phyloP scores from a whole-genome alignment of 2,113 vertebrate species.

The Hoplias malabaricus region DNA sequence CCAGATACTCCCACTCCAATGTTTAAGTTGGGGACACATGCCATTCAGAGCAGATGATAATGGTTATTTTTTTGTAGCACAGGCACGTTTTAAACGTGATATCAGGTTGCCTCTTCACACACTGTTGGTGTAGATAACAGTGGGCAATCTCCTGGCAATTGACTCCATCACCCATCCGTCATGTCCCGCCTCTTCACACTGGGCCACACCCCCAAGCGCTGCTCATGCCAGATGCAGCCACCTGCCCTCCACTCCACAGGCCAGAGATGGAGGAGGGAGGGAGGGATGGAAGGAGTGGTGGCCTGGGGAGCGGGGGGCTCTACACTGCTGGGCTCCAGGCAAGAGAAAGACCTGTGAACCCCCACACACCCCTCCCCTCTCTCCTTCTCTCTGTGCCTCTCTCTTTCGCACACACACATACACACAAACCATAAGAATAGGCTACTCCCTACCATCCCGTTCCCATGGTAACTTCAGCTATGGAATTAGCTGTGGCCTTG shows the following conservation, averaged over 20 bases:
- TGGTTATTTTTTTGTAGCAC: not conserved
- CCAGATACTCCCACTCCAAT: no score
- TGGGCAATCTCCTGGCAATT: conserved; percentile 31
- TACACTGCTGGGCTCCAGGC: conserved; percentile 20
- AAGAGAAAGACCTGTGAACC: conserved; percentile 42
- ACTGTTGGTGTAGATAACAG: conserved; percentile 40
- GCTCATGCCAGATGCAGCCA: conserved; percentile 74
- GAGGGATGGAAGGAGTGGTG: conserved; percentile 57
- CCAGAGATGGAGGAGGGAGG: conserved; percentile 33
- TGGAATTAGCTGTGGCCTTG: conserved; percentile 41
- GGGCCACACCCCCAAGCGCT: not conserved
- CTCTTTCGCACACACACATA: not conserved
- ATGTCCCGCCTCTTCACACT: conserved; percentile 10
- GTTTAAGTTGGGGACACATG: no score
- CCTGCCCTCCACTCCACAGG: conserved; percentile 61
- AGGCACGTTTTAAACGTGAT: not conserved
- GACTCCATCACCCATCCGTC: conserved; percentile 31
- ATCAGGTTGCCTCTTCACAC: conserved; percentile 8
- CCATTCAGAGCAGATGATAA: no score
- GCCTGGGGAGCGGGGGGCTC: not conserved
- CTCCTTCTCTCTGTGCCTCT: not conserved
- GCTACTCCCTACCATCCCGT: conserved; percentile 40
- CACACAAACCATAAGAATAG: conserved; percentile 23
- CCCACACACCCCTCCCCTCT: not conserved
- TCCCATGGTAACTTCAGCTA: conserved; percentile 53